Percentiles rank a stretch among this genome's conserved stretches.
Conservation (phyloP, 2,113 vertebrate genomes). For the Spheniscus mendiculus region DNA sequence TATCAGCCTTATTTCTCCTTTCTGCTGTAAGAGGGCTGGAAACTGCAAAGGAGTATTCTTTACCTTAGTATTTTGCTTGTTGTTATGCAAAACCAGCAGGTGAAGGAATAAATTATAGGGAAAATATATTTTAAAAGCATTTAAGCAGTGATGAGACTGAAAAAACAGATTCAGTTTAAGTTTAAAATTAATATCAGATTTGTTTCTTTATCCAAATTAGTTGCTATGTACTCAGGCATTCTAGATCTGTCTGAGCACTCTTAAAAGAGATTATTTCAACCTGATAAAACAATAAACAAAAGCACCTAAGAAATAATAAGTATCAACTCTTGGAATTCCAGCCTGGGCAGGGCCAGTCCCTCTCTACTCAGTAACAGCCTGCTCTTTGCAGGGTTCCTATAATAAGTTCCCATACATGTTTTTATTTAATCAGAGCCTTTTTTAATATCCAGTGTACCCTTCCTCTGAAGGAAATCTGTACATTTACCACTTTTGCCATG, state of each 20-base stretch:
- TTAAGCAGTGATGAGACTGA: background rate
- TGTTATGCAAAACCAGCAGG: background rate
- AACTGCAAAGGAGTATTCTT: background rate
- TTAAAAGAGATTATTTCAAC: background rate
- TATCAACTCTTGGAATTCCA: background rate
- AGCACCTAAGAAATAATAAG: background rate
- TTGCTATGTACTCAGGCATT: background rate
- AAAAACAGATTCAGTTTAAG: background rate
- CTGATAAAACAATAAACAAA: background rate
- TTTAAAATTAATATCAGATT: background rate
- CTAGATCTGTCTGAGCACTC: background rate
- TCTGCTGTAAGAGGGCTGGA: background rate
- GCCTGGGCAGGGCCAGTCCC: rapidly evolving
- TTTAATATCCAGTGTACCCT: background rate
- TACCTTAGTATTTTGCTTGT: background rate
- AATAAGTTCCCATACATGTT: background rate
- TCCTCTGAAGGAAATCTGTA: background rate
- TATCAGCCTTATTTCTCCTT: background rate
- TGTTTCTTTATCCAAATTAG: background rate
- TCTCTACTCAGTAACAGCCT: background rate
- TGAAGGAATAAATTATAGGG: background rate
- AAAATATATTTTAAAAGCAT: background rate
- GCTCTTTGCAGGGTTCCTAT: background rate
- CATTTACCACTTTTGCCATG: background rate
- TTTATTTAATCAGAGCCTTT: background rate